These are phyloP conservation scores for Cheilosia impressa DNA, from an alignment of 2,888 invertebrate species.

Conservation along the genomic window DNA sequence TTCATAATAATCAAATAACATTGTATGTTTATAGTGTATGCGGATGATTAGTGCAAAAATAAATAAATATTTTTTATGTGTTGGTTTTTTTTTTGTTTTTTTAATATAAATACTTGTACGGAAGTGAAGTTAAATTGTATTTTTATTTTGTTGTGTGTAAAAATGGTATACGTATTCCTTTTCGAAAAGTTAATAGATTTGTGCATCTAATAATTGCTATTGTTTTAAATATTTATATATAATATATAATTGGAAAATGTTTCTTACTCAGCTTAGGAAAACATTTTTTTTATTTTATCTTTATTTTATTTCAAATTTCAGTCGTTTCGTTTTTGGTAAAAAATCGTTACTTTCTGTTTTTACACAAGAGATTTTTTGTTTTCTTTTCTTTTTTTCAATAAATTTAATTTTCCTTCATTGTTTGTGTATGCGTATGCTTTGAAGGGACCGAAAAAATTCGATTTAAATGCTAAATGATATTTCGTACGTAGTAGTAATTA, in stretches of 20 bases:
- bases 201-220: conserved; percentile 73
- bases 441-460: conserved; percentile 48
- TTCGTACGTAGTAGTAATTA: conserved; percentile 66
- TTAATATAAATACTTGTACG: conserved; percentile 50
- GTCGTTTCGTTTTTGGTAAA: conserved; percentile 69
- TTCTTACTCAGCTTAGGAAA: conserved; percentile 53
- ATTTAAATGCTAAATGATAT: conserved; percentile 67
- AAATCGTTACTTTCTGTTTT: conserved; percentile 63
- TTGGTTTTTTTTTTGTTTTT: conserved; percentile 29
- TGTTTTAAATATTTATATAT: conserved; percentile 52
- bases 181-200: conserved; percentile 67
- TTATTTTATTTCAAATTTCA: conserved; percentile 63
- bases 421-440: conserved; percentile 27
- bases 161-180: conserved; percentile 62
- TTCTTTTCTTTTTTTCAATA: conserved; percentile 25
- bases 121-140: conserved; percentile 58
- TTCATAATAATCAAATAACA: conserved; percentile 25
- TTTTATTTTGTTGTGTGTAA: conserved; percentile 43
- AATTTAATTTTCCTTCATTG: conserved; percentile 15
- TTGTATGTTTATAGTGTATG: conserved; percentile 44
- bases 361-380: conserved; percentile 42
- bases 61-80: conserved; percentile 59
- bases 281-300: conserved; percentile 39
- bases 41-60: conserved; percentile 64
- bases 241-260: conserved; percentile 45